Evolutionary conservation across 1,140 invertebrate species (phyloP).

Genomic region (Brachionus sp.): DNA sequence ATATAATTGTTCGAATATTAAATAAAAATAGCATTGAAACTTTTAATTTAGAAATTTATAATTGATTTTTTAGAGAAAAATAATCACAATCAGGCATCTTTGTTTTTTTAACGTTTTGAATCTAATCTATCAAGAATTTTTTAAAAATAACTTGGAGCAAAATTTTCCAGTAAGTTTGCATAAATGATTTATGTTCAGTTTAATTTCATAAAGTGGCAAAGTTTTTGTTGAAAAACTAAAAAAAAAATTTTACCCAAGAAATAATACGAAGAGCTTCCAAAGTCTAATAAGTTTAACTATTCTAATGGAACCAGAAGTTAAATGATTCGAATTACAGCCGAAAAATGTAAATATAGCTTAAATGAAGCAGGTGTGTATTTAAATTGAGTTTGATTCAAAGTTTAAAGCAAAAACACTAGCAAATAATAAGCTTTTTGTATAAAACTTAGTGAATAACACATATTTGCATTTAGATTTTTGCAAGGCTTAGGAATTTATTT

Average conservation of each 20-base stretch:
- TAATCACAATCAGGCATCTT: background rate
- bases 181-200: background rate
- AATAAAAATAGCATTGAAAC: background rate
- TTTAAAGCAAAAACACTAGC: background rate
- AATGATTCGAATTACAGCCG: background rate
- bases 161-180: background rate
- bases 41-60: too few species aligned
- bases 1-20: background rate
- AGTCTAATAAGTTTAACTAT: background rate
- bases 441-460: background rate
- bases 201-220: too few species aligned
- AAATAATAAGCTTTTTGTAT: background rate
- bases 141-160: background rate
- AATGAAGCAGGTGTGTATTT: background rate
- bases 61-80: background rate
- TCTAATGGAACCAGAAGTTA: background rate
- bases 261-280: too few species aligned
- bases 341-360: background rate
- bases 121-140: background rate
- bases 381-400: background rate
- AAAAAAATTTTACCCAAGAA: too few species aligned
- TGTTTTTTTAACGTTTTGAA: background rate
- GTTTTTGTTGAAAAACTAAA: too few species aligned
- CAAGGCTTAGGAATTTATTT: background rate
- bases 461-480: background rate